Evolutionary conservation across 2,888 invertebrate genomes (phyloP), one percentile per base, ranked within the genome.

Genomic region (Lycocerus yunnanus): DNA sequence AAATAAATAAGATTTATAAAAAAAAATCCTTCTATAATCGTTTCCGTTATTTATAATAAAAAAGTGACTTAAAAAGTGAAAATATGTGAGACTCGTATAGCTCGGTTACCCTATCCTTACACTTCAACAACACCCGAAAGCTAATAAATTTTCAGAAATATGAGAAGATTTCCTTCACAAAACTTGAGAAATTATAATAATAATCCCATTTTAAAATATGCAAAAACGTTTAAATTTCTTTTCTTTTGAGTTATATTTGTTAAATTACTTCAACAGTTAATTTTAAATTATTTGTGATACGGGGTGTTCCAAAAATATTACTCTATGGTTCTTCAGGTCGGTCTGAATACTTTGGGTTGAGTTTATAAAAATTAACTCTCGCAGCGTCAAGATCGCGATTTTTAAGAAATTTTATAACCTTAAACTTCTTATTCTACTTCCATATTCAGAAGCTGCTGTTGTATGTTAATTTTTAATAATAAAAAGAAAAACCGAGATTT

Each of bases 101-200:
- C 61, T 63, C 61, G 15, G 20, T 18, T 63, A 63, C 61, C 61
- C 61, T 63, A 63, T 63, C 61, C 61, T 16, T 63, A 63, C 61
- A 63, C 61, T 63, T 63, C 61, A 63, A 63, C 61, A 18, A 18
- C 61, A 63, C 61, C 61, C 61, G 61, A 63, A 63, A 63, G 61
- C 61, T 63, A 63, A 63, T 63, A 63, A 63, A 63, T 63, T 63
- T 63, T 14, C 20, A 16, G 20, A 63, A 63, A 63, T 63, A 63
- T 63, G 61, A 63, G 61, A 63, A 20, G 61, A 63, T 63, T 63
- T 63, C 43, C 20, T 63, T 15, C 61, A 20, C 61, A 18, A 63
- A 63, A 18, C 61, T 63, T 63, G 16, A 63, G 20, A 63, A 63
- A 63, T 63, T 63, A 63, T 63, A 63, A 63, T 63, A 60, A 63